Conservation (phyloP, 2,113 vertebrate genomes). For the western clawed frog (Xenopus tropicalis) region DNA sequence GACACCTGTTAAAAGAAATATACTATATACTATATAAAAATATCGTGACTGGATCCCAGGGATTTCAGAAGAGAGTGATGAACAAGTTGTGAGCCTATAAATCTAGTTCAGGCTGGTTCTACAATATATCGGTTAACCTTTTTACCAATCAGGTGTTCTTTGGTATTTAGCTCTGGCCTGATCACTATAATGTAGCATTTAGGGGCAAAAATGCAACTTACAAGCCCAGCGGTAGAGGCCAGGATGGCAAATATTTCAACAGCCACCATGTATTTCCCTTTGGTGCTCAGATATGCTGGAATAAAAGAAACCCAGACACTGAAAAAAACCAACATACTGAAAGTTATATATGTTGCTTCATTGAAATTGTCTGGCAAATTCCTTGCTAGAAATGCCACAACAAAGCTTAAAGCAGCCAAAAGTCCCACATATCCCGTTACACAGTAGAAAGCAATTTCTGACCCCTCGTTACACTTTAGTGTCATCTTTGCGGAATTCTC, state of each 20-base stretch:
- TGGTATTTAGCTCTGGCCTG: background rate
- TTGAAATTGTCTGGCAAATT: constrained; percentile 1
- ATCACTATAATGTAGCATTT: background rate
- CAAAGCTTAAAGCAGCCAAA: constrained; percentile 1
- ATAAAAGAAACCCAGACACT: background rate
- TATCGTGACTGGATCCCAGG: too few species aligned
- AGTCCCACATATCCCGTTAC: background rate
- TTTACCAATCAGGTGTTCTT: background rate
- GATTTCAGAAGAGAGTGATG: too few species aligned
- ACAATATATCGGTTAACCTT: background rate
- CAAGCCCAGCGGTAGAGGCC: background rate
- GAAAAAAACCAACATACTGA: background rate
- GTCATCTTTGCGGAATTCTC: background rate
- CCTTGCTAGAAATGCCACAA: background rate
- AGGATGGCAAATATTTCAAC: background rate
- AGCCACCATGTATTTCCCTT: background rate
- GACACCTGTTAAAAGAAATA: too few species aligned
- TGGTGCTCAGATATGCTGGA: background rate
- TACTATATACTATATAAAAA: too few species aligned
- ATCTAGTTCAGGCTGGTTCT: too few species aligned
- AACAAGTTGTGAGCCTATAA: too few species aligned
- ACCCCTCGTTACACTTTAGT: background rate
- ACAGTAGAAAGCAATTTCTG: background rate
- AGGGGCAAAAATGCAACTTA: background rate
- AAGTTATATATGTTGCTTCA: background rate